phyloP scores from a whole-genome alignment of 2,797 vertebrate genomes.

The Sciurus carolinensis region DNA sequence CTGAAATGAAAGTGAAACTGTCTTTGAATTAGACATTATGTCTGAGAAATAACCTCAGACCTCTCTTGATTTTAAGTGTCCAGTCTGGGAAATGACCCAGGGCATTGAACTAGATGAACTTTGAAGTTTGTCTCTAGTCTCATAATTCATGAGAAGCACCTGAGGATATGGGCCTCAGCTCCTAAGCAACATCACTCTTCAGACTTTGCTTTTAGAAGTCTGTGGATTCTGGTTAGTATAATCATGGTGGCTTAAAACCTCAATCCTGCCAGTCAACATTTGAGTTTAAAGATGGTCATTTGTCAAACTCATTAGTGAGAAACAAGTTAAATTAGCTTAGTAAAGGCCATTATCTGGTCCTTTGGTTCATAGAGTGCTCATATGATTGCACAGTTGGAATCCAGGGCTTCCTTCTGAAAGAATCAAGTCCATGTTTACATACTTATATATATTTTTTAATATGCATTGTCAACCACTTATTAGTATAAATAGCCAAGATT shows the following conservation, averaged over 20 bases:
- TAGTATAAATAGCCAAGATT: background rate
- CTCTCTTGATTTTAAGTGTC: slow-evolving; percentile 24
- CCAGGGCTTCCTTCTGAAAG: background rate
- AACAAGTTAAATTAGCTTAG: background rate
- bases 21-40: slow-evolving; percentile 55
- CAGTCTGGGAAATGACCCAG: slow-evolving; percentile 38
- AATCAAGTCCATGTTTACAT: background rate
- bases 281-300: background rate
- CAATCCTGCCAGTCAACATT: background rate
- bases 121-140: slow-evolving; percentile 49
- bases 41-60: background rate
- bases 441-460: slow-evolving; percentile 22
- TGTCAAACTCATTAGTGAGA: background rate
- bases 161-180: background rate
- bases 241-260: slow-evolving; percentile 12
- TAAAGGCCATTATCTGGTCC: background rate
- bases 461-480: background rate
- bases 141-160: slow-evolving; percentile 20
- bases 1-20: slow-evolving; percentile 47
- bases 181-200: slow-evolving; percentile 35
- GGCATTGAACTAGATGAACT: slow-evolving; percentile 19
- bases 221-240: background rate
- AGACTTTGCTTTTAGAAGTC: slow-evolving; percentile 17
- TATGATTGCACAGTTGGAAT: background rate
- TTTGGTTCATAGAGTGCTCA: background rate